Percentiles rank a stretch among this genome's conserved stretches.
phyloP scores from a whole-genome alignment of 2,113 vertebrate genomes.

The Hippocampus mohnikei region DNA sequence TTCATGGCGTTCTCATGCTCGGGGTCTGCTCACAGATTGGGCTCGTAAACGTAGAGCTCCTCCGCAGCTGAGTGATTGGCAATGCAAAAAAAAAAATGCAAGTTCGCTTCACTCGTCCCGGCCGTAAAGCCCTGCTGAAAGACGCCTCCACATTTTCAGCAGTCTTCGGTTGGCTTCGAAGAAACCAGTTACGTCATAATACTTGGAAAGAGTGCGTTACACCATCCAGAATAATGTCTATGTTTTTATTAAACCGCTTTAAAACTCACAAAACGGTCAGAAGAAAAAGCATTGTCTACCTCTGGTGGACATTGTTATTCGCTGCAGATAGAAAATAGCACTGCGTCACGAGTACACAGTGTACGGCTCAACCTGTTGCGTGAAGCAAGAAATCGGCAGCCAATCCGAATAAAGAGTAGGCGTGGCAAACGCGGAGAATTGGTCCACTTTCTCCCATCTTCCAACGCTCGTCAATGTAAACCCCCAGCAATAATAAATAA shows the following conservation, averaged over 20 bases:
- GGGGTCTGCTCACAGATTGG: slow-evolving; percentile 5
- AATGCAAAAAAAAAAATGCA: slow-evolving; percentile 32
- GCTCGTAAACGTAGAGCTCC: slow-evolving; percentile 35
- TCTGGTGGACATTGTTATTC: slow-evolving; percentile 32
- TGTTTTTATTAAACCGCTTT: neutral
- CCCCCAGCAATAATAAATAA: neutral
- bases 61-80: neutral
- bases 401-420: slow-evolving; percentile 32
- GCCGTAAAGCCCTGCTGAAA: slow-evolving; percentile 35
- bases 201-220: neutral
- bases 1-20: slow-evolving; percentile 32
- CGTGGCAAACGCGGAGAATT: slow-evolving; percentile 41
- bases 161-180: neutral
- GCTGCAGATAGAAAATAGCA: neutral
- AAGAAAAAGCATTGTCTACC: slow-evolving; percentile 11
- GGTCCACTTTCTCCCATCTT: slow-evolving; percentile 1
- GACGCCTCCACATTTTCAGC: slow-evolving; percentile 10
- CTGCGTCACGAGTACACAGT: neutral
- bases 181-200: neutral
- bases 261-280: neutral
- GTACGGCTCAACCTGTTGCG: slow-evolving; percentile 41
- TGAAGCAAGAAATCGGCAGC: neutral
- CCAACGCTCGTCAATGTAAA: neutral
- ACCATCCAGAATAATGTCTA: neutral
- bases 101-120: slow-evolving; percentile 25